Conservation (phyloP, 2,797 vertebrate genomes). For the Mormyrus hasselquistii region DNA sequence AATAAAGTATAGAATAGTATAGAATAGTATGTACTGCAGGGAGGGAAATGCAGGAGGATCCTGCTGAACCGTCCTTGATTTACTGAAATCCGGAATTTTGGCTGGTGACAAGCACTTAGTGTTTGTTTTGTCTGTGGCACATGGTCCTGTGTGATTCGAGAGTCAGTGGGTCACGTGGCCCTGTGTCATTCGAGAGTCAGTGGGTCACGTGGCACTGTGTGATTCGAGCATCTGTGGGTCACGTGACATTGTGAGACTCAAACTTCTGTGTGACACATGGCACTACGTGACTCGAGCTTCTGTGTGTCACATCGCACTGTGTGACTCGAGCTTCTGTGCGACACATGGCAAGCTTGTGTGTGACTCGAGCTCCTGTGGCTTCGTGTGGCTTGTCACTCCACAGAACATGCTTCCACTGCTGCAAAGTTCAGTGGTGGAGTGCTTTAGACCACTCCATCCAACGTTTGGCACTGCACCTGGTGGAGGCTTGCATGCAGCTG, state of each 20-base stretch:
- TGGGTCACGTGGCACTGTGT: too few relatives aligned
- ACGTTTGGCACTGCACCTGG: background rate
- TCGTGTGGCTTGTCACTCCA: background rate
- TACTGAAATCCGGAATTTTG: background rate
- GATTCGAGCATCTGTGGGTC: too few relatives aligned
- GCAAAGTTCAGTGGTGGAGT: background rate
- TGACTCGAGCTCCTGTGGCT: too few relatives aligned
- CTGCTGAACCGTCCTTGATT: background rate
- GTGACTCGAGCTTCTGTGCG: too few relatives aligned
- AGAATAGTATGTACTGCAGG: background rate
- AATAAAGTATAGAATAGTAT: background rate
- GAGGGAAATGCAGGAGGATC: background rate
- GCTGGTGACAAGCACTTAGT: background rate
- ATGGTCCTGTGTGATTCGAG: background rate
- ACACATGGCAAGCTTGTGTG: too few relatives aligned
- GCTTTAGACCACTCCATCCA: background rate
- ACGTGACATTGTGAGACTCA: background rate
- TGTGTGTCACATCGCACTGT: too few relatives aligned
- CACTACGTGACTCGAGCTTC: too few relatives aligned
- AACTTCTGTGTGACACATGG: too few relatives aligned
- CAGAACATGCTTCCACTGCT: background rate
- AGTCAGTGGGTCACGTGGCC: too few relatives aligned
- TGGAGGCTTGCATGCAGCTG: background rate
- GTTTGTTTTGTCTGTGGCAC: background rate
- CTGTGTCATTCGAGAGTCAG: too few relatives aligned